These are phyloP conservation scores for Lepidothrix coronata DNA, from an alignment of 2,113 vertebrate genomes.

Conservation along the genomic window DNA sequence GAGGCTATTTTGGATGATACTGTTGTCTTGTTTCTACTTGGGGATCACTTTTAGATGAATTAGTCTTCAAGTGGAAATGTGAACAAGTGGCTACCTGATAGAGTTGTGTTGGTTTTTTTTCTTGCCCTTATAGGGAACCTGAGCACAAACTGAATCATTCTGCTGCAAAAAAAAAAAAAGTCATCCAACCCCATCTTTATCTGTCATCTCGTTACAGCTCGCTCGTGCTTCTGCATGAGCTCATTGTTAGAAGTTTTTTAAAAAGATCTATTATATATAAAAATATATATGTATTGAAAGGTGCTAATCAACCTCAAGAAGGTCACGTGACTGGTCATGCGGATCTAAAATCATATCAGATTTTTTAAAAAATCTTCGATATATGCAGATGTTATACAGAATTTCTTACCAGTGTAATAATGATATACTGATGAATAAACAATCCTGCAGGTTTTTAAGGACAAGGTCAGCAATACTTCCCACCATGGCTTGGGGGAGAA, in stretches of 20 bases:
- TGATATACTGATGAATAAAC: conserved; percentile 83
- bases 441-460: conserved; percentile 97
- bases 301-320: conserved; percentile 98
- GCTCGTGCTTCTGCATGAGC: conserved; percentile 85
- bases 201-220: conserved; percentile 82
- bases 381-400: conserved; percentile 99
- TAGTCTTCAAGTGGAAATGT: conserved; percentile 63
- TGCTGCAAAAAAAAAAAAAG: conserved; percentile 84
- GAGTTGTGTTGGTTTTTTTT: conserved; percentile 54
- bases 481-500: conserved; percentile 89
- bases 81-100: conserved; percentile 67
- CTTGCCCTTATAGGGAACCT: conserved; percentile 81
- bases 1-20: conserved; percentile 57
- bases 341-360: conserved; percentile 99
- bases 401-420: conserved; percentile 96
- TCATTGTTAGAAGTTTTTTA: conserved; percentile 77
- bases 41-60: conserved; percentile 52
- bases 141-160: conserved; percentile 92
- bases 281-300: conserved; percentile 87
- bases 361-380: conserved; percentile 90
- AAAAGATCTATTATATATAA: conserved; percentile 83
- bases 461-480: conserved; percentile 91
- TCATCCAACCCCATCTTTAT: conserved; percentile 66
- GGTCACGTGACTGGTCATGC: conserved; percentile 99
- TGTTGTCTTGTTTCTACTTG: conserved; percentile 64